A percentile compares a stretch with the other conserved stretches of the same genome.
Conservation (phyloP, 2,797 vertebrate species). For the Peromyscus melanophrys region DNA sequence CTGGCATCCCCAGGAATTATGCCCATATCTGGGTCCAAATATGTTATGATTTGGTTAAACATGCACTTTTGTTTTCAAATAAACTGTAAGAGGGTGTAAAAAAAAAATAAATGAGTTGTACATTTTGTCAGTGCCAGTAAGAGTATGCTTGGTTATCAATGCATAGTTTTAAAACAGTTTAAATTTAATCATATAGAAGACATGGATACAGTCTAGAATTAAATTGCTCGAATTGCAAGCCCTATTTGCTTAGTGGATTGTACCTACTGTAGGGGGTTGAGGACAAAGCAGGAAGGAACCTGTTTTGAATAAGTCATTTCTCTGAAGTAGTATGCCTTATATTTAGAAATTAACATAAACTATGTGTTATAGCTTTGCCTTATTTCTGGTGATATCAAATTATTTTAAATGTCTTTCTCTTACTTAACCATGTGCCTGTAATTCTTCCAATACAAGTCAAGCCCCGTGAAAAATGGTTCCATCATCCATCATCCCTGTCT, state of each 20-base stretch:
- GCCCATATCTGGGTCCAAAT: not conserved
- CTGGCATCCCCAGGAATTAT: not conserved
- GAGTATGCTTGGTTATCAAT: constrained; percentile 17
- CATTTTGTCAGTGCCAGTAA: not conserved
- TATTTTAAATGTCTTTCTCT: constrained; percentile 28
- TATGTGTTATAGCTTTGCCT: not conserved
- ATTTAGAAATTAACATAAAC: constrained; percentile 44
- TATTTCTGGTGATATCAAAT: constrained; percentile 18
- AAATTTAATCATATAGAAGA: constrained; percentile 35
- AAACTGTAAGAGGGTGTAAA: constrained; percentile 9
- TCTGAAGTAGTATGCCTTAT: not conserved
- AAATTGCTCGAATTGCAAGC: not conserved
- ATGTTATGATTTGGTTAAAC: constrained; percentile 36
- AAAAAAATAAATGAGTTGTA: constrained; percentile 25
- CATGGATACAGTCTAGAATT: not conserved
- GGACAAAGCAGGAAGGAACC: not conserved
- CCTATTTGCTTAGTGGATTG: not conserved
- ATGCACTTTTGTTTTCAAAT: not conserved
- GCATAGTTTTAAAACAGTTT: constrained; percentile 2
- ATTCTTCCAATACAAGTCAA: not conserved
- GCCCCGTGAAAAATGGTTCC: not conserved
- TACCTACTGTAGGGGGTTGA: not conserved
- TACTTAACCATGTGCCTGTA: not conserved
- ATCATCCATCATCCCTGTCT: too few relatives aligned
- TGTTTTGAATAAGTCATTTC: not conserved